Base-by-base conservation (phyloP, 2,113 vertebrate genomes). In the Laticauda laticaudata region DNA sequence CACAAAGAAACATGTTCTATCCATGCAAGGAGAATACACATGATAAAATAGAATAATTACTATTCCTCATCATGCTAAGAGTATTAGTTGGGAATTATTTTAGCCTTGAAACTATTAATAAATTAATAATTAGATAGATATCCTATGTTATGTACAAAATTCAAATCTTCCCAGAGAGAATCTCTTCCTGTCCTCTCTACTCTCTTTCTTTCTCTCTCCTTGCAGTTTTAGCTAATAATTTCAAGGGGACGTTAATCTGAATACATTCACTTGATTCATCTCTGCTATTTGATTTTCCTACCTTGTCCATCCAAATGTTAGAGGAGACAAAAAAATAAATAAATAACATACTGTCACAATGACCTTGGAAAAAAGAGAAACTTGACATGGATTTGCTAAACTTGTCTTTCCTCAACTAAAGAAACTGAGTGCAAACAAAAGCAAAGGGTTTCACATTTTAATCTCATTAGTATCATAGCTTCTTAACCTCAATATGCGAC, bases 281-380 rank as follows among this genome's bases (percentile, higher is more conserved):
- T 59, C 51, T 39, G 51, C 93, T 93, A 93, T 91, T 92, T 96
- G 93, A 61, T 96, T 92, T 51, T 0, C 59, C 43, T 53, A 3
- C 0, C 3, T 48, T 39, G n/a, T 24, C 93, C 85, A 6, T 0
- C 85, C 55, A n/a, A 9, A 92, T 86, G 8, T 26, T 12, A 87
- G 91, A 91, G 92, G 94, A 93, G 95, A 95, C 90, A 39, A 81
- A 94, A 92, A 61, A 59, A 59, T 24, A 24, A 14, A 69, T n/a
- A 93, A 14, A 94, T n/a, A 93, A 91, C 10, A 39, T 86, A 2
- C 43, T 53, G 43, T 53, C 54, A 56, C 57, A 86, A 39, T 53
- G 51, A 81, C 34, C 7, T 43, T 81, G 34, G 75, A 5, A 81
- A 81, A 75, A 81, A 81, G 6, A 81, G 34, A 81, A 18, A 21